Evolutionary conservation across 2,888 invertebrate genomes (phyloP), one percentile per base, ranked within the genome.

Genomic region (Nezara viridula): DNA sequence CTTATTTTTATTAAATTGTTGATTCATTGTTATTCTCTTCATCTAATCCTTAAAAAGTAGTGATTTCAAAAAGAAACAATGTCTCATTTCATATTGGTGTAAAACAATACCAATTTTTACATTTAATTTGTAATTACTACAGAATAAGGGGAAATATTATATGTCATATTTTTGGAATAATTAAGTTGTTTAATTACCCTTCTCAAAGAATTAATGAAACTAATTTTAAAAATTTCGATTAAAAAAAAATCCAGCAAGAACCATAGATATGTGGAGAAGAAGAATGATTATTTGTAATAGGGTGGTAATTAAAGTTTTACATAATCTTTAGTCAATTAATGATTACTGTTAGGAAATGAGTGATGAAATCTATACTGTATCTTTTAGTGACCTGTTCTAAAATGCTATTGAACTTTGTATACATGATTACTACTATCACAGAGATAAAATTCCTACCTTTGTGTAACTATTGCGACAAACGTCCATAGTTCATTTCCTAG

Each of bases 371-470:
- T 37, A 37, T 37, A 73, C 32, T 37, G 37, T 73, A 37, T 73
- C 66, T 37, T 73, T 73, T 32, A 37, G 32, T 73, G 66, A 37
- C 66, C 66, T 44, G 81, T 44, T 81, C 44, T 44, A 44, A 55
- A 60, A 55, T 55, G 55, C 55, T 86, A 52, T 86, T 86, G 86
- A 86, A 86, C 86, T 86, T 86, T 86, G 55, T 60, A 52, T 86
- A 86, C 10, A 40, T 86, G 55, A 86, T 86, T 55, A 60, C 52
- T 24, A 49, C 5, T 86, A 86, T 86, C 86, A 86, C 47, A 24
- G 37, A 50, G 86, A 86, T 86, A 60, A 86, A 50, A 86, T 86
- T 86, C 40, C 55, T 55, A 86, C 86, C 86, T 86, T 86, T 86
- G 86, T 60, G 40, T 32, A 49, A 55, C 50, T 32, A 40, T 86